These are phyloP conservation scores for Tachystola acroxantha DNA, from an alignment of 2,888 invertebrate genomes.

Conservation along the genomic window DNA sequence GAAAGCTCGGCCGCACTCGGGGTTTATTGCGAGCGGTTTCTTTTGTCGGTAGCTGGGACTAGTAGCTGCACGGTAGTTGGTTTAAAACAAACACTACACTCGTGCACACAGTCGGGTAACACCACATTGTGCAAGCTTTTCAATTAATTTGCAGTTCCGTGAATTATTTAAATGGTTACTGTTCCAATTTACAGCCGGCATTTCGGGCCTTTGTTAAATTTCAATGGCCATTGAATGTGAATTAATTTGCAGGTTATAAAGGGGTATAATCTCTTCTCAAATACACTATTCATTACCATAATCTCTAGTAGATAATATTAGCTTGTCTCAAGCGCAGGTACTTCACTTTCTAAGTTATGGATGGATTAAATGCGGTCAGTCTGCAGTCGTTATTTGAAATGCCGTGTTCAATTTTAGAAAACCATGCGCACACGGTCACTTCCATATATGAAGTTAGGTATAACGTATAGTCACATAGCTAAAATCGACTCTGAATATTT, in stretches of 20 bases:
- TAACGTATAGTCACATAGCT: not conserved
- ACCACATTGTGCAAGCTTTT: conserved; percentile 8
- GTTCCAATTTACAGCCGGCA: not conserved
- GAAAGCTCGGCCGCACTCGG: conserved; percentile 18
- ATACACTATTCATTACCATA: no score
- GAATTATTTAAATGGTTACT: not conserved
- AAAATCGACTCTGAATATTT: conserved; percentile 2
- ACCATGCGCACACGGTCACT: not conserved
- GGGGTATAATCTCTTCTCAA: no score
- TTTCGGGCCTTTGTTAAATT: not conserved
- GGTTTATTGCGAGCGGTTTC: conserved; percentile 19
- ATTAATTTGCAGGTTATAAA: no score
- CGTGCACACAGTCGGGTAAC: conserved; percentile 5
- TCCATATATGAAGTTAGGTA: not conserved
- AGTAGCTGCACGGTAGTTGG: conserved; percentile 24
- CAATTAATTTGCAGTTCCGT: conserved; percentile 4
- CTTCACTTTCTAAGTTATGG: no score
- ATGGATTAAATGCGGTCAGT: no score
- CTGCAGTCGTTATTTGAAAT: no score
- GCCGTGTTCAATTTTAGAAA: not conserved
- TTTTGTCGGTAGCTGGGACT: conserved; percentile 24
- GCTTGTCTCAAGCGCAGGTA: no score
- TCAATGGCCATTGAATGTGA: no score
- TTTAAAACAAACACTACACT: conserved; percentile 17
- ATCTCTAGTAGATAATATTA: no score